These are phyloP conservation scores for Phyto melanocephala DNA, from an alignment of 2,888 invertebrate species.

Conservation along the genomic window DNA sequence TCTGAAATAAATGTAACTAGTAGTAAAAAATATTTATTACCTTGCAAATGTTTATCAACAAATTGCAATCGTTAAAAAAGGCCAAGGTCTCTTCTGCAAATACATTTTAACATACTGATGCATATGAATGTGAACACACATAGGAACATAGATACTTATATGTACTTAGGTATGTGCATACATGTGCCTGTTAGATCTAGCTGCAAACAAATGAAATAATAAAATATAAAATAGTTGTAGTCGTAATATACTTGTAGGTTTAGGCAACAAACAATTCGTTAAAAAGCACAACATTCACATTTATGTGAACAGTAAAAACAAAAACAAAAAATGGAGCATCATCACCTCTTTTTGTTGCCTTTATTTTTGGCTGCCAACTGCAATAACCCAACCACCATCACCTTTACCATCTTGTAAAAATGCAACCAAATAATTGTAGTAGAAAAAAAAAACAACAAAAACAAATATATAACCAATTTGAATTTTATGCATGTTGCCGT, in stretches of 20 bases:
- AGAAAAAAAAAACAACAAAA: background rate
- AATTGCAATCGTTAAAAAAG: slow-evolving; percentile 74
- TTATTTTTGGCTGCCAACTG: slow-evolving; percentile 4
- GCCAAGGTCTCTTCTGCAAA: slow-evolving; percentile 64
- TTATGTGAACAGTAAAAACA: background rate
- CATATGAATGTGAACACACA: too few species aligned
- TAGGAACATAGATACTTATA: too few species aligned
- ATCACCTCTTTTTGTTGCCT: slow-evolving; percentile 50
- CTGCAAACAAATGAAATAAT: slow-evolving; percentile 49
- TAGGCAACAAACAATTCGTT: slow-evolving; percentile 45
- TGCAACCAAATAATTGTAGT: slow-evolving; percentile 19
- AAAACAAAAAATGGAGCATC: slow-evolving; percentile 55
- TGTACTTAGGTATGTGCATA: background rate
- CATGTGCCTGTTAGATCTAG: slow-evolving; percentile 23
- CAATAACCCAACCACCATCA: slow-evolving; percentile 38
- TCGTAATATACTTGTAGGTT: slow-evolving; percentile 53
- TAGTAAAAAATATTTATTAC: slow-evolving; percentile 73
- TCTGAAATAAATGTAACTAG: slow-evolving; percentile 55
- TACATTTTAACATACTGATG: too few species aligned
- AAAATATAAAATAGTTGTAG: slow-evolving; percentile 45
- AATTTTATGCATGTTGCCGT: slow-evolving; percentile 46
- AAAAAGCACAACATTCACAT: slow-evolving; percentile 9
- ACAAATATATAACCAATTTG: slow-evolving; percentile 54
- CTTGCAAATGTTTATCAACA: slow-evolving; percentile 77
- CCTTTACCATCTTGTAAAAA: slow-evolving; percentile 36